Evolutionary conservation across 2,888 invertebrate genomes (phyloP).

Genomic region (Automeris io): DNA sequence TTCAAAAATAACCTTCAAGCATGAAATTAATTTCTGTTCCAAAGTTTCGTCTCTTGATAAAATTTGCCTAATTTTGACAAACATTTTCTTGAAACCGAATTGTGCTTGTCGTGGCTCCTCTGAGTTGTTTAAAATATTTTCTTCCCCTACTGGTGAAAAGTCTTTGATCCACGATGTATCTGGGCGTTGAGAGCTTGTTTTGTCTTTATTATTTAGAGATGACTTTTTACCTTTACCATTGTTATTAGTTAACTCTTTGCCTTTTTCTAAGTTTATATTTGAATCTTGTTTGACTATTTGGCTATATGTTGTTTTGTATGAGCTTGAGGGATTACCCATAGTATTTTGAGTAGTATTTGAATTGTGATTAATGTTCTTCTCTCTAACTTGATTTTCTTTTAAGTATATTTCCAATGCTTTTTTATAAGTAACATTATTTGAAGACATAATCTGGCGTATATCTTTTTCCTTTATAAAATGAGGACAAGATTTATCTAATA

Average conservation of each 20-base stretch:
- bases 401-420: slow-evolving; percentile 8
- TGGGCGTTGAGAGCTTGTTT: not conserved
- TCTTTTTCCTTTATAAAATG: slow-evolving; percentile 11
- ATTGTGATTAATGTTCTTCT: not conserved
- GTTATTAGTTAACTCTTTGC: not conserved
- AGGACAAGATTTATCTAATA: slow-evolving; percentile 11
- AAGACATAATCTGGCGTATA: slow-evolving; percentile 11
- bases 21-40: not conserved
- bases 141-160: not conserved
- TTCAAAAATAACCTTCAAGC: slow-evolving; percentile 2
- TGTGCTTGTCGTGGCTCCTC: not conserved
- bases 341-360: not conserved
- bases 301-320: not conserved
- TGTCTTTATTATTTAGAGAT: not conserved
- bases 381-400: not conserved
- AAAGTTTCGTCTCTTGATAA: not conserved
- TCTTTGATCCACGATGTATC: not conserved
- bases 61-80: not conserved
- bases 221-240: too few species aligned
- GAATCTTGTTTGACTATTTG: not conserved
- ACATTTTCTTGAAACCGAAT: not conserved
- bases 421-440: slow-evolving; percentile 9
- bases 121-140: not conserved
- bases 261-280: not conserved
- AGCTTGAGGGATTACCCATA: not conserved